Evolutionary conservation across 2,113 vertebrate genomes (phyloP).

Genomic region (Paradoxurus hermaphroditus): DNA sequence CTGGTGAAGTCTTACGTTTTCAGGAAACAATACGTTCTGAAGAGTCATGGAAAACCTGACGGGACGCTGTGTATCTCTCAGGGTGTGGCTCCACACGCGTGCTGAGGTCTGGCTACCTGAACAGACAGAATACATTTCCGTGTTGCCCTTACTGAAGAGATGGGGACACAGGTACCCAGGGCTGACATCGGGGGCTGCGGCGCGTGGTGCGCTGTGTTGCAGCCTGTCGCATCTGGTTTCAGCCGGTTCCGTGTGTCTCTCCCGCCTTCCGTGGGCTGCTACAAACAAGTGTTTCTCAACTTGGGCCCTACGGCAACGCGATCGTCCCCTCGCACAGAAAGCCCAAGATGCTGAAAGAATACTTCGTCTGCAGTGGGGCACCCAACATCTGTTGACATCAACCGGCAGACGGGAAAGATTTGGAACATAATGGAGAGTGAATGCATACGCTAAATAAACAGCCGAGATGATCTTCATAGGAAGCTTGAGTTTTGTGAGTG

Average conservation of each 20-base stretch:
- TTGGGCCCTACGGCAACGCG: not conserved
- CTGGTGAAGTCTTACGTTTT: not conserved
- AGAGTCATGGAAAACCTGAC: rapidly evolving
- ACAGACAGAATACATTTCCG: not conserved
- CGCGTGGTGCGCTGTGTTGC: rapidly evolving
- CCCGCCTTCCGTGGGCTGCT: rapidly evolving
- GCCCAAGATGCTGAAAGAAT: rapidly evolving
- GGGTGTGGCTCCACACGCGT: rapidly evolving
- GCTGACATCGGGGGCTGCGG: too few species aligned
- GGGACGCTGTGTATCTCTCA: not conserved
- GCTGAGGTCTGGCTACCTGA: not conserved
- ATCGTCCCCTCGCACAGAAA: not conserved
- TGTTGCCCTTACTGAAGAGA: not conserved
- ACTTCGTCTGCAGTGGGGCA: rapidly evolving
- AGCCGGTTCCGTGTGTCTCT: rapidly evolving
- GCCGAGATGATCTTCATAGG: rapidly evolving
- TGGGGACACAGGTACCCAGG: rapidly evolving
- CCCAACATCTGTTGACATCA: too few species aligned
- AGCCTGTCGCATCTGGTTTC: rapidly evolving
- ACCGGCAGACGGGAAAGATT: not conserved
- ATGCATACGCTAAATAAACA: not conserved
- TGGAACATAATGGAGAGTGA: not conserved
- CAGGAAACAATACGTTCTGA: not conserved
- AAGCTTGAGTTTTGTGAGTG: not conserved
- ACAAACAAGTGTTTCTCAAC: rapidly evolving